phyloP scores from a whole-genome alignment of 2,113 vertebrate genomes.

The Deroptyus accipitrinus region DNA sequence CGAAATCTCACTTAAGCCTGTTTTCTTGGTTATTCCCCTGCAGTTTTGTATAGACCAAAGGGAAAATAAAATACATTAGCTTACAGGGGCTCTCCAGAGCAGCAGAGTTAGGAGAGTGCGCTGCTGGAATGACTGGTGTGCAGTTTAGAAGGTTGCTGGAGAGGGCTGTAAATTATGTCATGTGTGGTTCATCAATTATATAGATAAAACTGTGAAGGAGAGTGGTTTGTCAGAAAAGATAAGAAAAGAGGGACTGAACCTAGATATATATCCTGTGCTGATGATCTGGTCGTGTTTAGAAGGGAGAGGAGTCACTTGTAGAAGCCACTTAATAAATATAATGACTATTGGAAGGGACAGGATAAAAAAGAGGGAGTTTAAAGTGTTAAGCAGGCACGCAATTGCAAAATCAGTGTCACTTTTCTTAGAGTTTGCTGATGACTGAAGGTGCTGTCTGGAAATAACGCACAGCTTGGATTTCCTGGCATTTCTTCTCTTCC shows the following conservation, averaged over 20 bases:
- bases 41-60: not conserved
- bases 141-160: slow-evolving; percentile 35
- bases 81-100: not conserved
- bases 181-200: slow-evolving; percentile 46
- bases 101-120: not conserved
- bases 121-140: slow-evolving; percentile 27
- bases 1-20: not conserved
- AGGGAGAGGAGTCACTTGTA: slow-evolving; percentile 50
- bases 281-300: slow-evolving; percentile 48
- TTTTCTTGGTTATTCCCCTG: not conserved
- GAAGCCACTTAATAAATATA: slow-evolving; percentile 63
- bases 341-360: slow-evolving; percentile 47
- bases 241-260: slow-evolving; percentile 39
- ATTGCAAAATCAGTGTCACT: not conserved
- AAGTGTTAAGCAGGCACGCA: slow-evolving; percentile 28
- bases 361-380: slow-evolving; percentile 35
- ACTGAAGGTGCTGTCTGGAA: not conserved
- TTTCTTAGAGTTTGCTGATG: slow-evolving; percentile 10
- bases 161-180: slow-evolving; percentile 44
- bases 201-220: slow-evolving; percentile 57
- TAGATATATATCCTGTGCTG: slow-evolving; percentile 62
- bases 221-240: slow-evolving; percentile 66
- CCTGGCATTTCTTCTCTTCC: not conserved
- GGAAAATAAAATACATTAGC: not conserved
- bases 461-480: not conserved